Base-by-base conservation (phyloP, 2,797 vertebrate genomes). In the Molossus molossus region DNA sequence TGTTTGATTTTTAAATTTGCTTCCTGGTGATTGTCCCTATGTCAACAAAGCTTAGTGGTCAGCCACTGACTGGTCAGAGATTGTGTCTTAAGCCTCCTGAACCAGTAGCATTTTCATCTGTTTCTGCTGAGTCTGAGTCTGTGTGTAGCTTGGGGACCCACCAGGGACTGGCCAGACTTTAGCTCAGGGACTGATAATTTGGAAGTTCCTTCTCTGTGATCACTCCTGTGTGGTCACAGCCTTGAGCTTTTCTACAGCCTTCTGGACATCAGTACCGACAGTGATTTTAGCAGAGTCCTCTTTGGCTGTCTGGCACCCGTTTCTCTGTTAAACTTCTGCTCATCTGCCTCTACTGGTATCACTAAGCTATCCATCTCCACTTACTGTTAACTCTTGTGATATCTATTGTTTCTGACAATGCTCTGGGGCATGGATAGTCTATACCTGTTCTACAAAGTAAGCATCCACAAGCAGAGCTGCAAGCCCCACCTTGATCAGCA, bases 1-100 rank as follows among this genome's bases (percentile, higher is more conserved):
- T 94, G 75, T 62, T 90, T 91, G 80, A 62, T 76, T 87, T 77
- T 87, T 92, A 77, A 82, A 29, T 17, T 62, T 53, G 75, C 65
- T 89, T 94, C 80, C 60, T 65, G n/a, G 27, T 25, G 29, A 25
- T 17, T 69, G 29, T 14, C 33, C 23, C 33, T 88, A 25, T 58
- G 21, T 57, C 72, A 72, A 29, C 76, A 21, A 10, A 87, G 76
- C 45, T 82, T 57, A 60, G 45, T 83, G n/a, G 53, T 91, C 45
- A 64, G 48, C 55, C 33, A 64, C 20, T 33, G 45, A 65, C 69
- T 53, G 18, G 40, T 60, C 29, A 69, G 57, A 77, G 65, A 27
- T 60, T 67, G 50, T 72, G 1, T 55, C 5, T 75, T 82, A 85
- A 92, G 80, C 27, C 21, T 37, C 21, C 15, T 15, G 29, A 77